Base-by-base conservation (phyloP, 37 sponge, comb jelly and placozoan species). In the Cliona cf. orientalis region DNA sequence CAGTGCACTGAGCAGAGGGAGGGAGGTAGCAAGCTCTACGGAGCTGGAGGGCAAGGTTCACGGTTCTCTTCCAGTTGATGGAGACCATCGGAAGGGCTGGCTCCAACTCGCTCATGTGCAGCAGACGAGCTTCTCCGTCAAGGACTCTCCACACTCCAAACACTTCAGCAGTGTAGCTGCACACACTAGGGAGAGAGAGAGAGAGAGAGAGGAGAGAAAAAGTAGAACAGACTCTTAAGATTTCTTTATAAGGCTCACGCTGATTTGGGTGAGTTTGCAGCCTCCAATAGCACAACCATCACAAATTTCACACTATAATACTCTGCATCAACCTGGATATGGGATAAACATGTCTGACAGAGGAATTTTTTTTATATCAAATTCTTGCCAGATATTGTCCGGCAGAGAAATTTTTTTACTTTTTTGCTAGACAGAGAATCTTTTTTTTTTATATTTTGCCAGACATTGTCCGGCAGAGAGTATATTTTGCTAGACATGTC, bases 241-340 rank as follows among this genome's bases (percentile, higher is more conserved):
- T n/a, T n/a, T n/a, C n/a, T n/a, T n/a, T n/a, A 49, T 19, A 17
- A 49, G 55, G 14, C 11, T 11, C 55, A 19, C 55, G 11, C 11
- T 17, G 14, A 19, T 49, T 17, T 17, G 17, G 55, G 11, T 11
- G 17, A 19, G 55, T 49, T 49, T 11, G 57, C 23, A 12, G 67
- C 79, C 46, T 79, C 79, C 49, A 79, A 26, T 25, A 79, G 44
- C 25, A 45, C 79, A 21, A 38, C 60, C 6, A 80, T 45, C n/a
- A 79, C 21, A 28, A 80, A 66, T 0, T 58, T 9, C 12, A 56
- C 80, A 53, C 26, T 22, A 11, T 70, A 41, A 56, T 22, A 5
- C 42, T 37, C 76, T 38, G 25, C 26, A 36, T 62, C 58, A 38
- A 75, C 76, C 76, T 75, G 62, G 38, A 40, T 3, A 2, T 34